A percentile compares a stretch with the other conserved stretches of the same genome.
These are phyloP conservation scores for Oscarella lobularis DNA, from an alignment of 37 sponge, comb jelly and placozoan species.

Conservation along the genomic window DNA sequence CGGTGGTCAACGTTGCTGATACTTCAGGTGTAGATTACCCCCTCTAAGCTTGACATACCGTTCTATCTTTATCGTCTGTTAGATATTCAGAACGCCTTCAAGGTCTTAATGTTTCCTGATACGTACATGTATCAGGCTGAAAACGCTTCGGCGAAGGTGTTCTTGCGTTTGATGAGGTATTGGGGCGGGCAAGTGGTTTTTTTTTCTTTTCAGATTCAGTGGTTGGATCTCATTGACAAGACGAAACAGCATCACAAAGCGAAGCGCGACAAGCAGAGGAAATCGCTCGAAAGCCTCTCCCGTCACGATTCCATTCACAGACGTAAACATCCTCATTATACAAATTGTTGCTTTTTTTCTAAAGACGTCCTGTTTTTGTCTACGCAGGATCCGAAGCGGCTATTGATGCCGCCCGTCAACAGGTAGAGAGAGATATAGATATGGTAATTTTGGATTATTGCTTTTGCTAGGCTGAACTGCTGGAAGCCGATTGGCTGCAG, in stretches of 20 bases:
- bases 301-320: too few species aligned
- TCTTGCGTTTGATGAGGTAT: background rate
- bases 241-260: slow-evolving; percentile 74
- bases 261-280: slow-evolving; percentile 27
- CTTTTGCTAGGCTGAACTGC: background rate
- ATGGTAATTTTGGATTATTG: background rate
- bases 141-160: background rate
- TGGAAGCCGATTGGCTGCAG: slow-evolving; percentile 55
- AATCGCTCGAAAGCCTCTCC: background rate
- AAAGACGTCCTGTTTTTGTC: too few species aligned
- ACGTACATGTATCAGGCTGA: slow-evolving; percentile 56
- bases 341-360: too few species aligned
- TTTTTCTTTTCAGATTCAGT: slow-evolving; percentile 11
- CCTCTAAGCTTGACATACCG: background rate
- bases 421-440: background rate
- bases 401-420: background rate
- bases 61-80: background rate
- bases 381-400: background rate
- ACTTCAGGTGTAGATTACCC: background rate
- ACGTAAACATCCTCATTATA: too few species aligned
- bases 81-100: slow-evolving; percentile 43
- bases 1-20: slow-evolving; percentile 66
- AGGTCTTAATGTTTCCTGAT: slow-evolving; percentile 79
- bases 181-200: background rate
- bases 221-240: slow-evolving; percentile 46